Evolutionary conservation across 2,797 vertebrate genomes (phyloP).

Genomic region (Lutjanus argentimaculatus): DNA sequence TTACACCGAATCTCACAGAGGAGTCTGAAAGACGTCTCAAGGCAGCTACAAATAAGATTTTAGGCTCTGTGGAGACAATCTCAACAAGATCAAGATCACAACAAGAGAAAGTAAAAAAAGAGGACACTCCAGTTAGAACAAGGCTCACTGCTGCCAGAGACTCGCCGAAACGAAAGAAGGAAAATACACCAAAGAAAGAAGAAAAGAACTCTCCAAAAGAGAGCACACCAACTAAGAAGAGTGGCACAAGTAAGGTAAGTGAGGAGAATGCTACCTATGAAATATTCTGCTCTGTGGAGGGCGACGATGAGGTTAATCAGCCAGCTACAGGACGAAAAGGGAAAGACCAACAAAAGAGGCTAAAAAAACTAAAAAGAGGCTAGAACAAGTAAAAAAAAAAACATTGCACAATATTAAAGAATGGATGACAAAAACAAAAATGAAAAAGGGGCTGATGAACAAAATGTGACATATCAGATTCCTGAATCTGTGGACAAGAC

Average conservation of each 20-base stretch:
- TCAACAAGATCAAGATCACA: conserved; percentile 19
- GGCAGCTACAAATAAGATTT: conserved; percentile 37
- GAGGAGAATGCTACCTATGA: conserved; percentile 9
- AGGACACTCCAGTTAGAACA: not conserved
- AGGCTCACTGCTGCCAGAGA: conserved; percentile 35
- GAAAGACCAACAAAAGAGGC: conserved; percentile 53
- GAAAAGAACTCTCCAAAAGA: not conserved
- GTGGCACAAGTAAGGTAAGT: not conserved
- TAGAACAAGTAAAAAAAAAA: not conserved
- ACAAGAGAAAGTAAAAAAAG: conserved; percentile 5
- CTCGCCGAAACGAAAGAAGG: not conserved
- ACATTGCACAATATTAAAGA: not conserved
- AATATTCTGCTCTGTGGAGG: conserved; percentile 40
- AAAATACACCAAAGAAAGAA: conserved; percentile 16
- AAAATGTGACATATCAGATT: conserved; percentile 41
- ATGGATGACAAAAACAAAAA: not conserved
- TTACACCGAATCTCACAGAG: not conserved
- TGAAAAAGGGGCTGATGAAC: conserved; percentile 9
- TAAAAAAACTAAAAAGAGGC: not conserved
- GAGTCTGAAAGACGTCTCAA: not conserved
- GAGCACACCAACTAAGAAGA: not conserved
- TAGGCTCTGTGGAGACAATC: conserved; percentile 63
- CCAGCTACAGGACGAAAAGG: not conserved
- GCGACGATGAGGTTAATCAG: not conserved
- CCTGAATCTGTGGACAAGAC: conserved; percentile 69